Percentiles rank a stretch among this genome's conserved stretches.
phyloP scores from a whole-genome alignment of 2,888 invertebrate genomes.

The Hyposoter didymator region DNA sequence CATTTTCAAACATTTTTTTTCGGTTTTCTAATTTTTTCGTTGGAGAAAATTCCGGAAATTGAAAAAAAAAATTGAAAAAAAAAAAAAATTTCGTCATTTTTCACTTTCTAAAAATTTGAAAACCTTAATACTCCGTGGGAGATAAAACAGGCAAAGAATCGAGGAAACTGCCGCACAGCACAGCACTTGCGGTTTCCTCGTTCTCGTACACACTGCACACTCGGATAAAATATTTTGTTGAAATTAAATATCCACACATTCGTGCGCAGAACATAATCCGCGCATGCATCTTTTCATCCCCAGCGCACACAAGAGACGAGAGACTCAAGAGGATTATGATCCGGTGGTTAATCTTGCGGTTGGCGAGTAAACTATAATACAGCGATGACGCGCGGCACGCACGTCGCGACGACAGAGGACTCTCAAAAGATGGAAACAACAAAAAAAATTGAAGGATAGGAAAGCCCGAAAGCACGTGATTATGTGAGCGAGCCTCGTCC shows the following conservation, averaged over 20 bases:
- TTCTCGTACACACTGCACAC: conserved; percentile 27
- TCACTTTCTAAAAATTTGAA: too few species aligned
- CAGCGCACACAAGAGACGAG: conserved; percentile 55
- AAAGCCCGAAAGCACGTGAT: conserved; percentile 19
- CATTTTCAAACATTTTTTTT: too few species aligned
- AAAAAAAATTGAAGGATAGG: conserved; percentile 28
- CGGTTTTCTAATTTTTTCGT: too few species aligned
- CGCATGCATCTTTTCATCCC: conserved; percentile 39
- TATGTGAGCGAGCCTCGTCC: neutral
- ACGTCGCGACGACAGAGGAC: conserved; percentile 35
- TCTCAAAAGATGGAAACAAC: conserved; percentile 39
- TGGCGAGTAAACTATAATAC: conserved; percentile 73
- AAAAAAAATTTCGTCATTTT: too few species aligned
- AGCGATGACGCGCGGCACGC: conserved; percentile 54
- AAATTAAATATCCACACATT: conserved; percentile 29
- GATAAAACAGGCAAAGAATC: conserved; percentile 44
- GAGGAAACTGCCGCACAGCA: conserved; percentile 41
- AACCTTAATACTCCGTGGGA: conserved; percentile 54
- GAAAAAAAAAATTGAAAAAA: too few species aligned
- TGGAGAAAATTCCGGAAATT: too few species aligned
- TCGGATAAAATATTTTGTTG: conserved; percentile 9
- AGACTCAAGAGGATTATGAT: conserved; percentile 72
- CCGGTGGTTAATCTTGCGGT: conserved; percentile 79
- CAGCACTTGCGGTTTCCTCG: conserved; percentile 53
- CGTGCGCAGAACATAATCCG: conserved; percentile 42